Evolutionary conservation across 1,140 invertebrate species (phyloP).

Genomic region (Cotesia chilonis): DNA sequence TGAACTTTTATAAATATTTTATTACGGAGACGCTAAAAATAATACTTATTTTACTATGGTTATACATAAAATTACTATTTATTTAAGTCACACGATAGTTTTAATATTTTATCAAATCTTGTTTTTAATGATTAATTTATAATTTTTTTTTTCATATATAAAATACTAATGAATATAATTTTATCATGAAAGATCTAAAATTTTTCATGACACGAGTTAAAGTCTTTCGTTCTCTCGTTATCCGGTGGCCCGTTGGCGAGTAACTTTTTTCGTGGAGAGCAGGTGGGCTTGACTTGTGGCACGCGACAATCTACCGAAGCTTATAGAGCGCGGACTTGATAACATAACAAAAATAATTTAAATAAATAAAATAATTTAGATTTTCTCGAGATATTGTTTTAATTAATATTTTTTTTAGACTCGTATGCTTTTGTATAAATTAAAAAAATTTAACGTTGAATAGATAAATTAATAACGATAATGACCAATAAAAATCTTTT

Average conservation of each 20-base stretch:
- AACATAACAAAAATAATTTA: conserved; percentile 18
- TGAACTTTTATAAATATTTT: too few species aligned
- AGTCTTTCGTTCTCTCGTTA: conserved; percentile 38
- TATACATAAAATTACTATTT: too few species aligned
- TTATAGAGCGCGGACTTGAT: conserved; percentile 6
- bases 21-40: too few species aligned
- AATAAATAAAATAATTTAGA: background rate
- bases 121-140: too few species aligned
- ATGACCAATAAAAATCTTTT: too few species aligned
- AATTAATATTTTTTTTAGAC: conserved; percentile 14
- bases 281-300: conserved; percentile 51
- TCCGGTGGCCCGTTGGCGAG: conserved; percentile 49
- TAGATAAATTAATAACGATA: too few species aligned
- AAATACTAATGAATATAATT: conserved; percentile 5
- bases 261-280: conserved; percentile 53
- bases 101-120: too few species aligned
- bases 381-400: background rate
- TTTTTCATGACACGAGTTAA: conserved; percentile 1
- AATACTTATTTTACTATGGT: too few species aligned
- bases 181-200: background rate
- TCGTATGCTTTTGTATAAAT: too few species aligned
- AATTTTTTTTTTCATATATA: background rate
- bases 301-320: conserved; percentile 60
- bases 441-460: too few species aligned
- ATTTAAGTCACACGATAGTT: too few species aligned